phyloP scores from a whole-genome alignment of 2,113 vertebrate genomes.

The Solea senegalensis region DNA sequence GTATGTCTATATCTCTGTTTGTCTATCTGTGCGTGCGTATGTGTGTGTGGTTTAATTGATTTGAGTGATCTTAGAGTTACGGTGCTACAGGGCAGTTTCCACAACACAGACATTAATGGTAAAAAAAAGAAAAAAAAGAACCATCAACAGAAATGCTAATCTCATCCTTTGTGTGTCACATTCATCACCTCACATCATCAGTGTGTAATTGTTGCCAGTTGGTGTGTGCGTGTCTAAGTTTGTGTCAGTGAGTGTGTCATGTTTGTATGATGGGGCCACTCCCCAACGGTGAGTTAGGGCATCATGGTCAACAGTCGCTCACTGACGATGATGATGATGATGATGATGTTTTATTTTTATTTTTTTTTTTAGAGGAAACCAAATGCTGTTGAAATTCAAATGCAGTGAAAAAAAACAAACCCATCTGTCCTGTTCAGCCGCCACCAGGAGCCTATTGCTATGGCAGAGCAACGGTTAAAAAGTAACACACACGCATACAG shows the following conservation, averaged over 20 bases:
- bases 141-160: constrained; percentile 11
- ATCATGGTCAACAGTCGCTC: constrained; percentile 7
- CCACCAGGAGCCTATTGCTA: constrained; percentile 40
- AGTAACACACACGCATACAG: constrained; percentile 6
- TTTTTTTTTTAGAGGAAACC: constrained; percentile 39
- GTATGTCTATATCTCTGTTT: constrained; percentile 29
- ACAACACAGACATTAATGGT: constrained; percentile 3
- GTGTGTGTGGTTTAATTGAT: not conserved
- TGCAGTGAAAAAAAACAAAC: constrained; percentile 45
- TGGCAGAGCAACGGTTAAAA: constrained; percentile 6
- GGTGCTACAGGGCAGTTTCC: constrained; percentile 13
- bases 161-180: not conserved
- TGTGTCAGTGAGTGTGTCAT: not conserved
- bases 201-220: not conserved
- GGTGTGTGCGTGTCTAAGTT: not conserved
- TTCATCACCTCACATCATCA: not conserved
- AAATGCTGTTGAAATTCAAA: constrained; percentile 55
- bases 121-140: not conserved
- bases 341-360: not conserved
- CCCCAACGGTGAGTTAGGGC: constrained; percentile 5
- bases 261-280: constrained; percentile 19
- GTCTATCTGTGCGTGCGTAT: constrained; percentile 21
- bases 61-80: constrained; percentile 10
- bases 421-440: constrained; percentile 33
- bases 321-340: constrained; percentile 18